Evolutionary conservation across 2,888 invertebrate genomes (phyloP).

Genomic region (Nemoura dubitans): DNA sequence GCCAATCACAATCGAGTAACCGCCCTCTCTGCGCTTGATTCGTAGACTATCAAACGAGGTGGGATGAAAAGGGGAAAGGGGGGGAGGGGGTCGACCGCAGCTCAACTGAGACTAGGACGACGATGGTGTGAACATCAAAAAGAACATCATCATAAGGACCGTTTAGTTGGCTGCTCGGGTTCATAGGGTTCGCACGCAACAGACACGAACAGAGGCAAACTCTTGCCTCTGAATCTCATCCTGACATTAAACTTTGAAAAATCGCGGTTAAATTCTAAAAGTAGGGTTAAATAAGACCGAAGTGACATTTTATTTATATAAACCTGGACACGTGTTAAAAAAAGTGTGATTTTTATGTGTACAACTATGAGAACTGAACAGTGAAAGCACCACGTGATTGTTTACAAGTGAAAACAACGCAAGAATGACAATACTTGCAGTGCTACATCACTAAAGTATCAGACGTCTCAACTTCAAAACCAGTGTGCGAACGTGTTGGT

Average conservation of each 20-base stretch:
- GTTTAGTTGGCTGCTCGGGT: not conserved
- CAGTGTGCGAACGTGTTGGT: not conserved
- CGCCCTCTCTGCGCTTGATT: constrained; percentile 25
- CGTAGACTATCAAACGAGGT: constrained; percentile 2
- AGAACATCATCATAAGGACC: not conserved
- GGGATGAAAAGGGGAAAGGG: not conserved
- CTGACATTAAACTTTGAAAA: too few species aligned
- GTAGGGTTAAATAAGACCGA: too few species aligned
- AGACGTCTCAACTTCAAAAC: not conserved
- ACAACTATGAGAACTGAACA: too few species aligned
- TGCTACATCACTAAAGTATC: too few species aligned
- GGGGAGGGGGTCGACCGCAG: not conserved
- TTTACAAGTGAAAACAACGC: not conserved
- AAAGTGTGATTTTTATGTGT: too few species aligned
- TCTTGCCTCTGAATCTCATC: too few species aligned
- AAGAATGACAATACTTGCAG: not conserved
- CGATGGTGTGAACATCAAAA: not conserved
- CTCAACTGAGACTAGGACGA: not conserved
- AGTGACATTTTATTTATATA: too few species aligned
- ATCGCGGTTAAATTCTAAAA: too few species aligned
- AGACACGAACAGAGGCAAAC: too few species aligned
- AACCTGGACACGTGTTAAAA: too few species aligned
- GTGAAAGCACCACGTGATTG: not conserved
- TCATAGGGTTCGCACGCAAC: not conserved
- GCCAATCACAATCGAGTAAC: not conserved